Evolutionary conservation across 1,140 invertebrate species (phyloP), one percentile per base, ranked within the genome.

Genomic region (Hylaeus anthracinus): DNA sequence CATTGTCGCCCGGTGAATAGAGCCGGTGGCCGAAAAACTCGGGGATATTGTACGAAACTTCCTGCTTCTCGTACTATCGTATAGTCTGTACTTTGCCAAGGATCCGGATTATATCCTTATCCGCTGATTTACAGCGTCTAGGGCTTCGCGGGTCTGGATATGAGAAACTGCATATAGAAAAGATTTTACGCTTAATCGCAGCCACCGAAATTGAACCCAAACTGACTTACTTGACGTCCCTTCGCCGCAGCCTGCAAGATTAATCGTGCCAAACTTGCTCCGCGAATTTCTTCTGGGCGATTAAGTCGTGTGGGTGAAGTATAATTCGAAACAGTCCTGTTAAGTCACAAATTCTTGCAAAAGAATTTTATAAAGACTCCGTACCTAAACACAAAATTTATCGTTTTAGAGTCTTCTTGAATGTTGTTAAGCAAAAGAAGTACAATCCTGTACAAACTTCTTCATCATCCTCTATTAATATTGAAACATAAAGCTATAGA

Each of bases 111-210:
- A 86, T 65, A 53, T 69, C 77, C 72, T 86, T 82, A 86, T 86
- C 84, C 84, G 55, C 58, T 86, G 85, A 86, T 83, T 86, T 83
- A 86, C 72, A 83, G 55, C 80, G 72, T 76, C 77, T 69, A 76
- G 61, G 55, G 55, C 74, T 69, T 58, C 45, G 39, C 56, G 43
- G 45, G 8, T 43, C 48, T 71, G 61, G 65, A 71, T 72, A 86
- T 83, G 75, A 86, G 80, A 86, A 85, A 82, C 85, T 86, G 84
- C 80, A 76, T 72, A 79, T 85, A 82, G 84, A 75, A 82, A 82
- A 86, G 72, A 83, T 64, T 76, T 79, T 61, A 60, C 61, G 75
- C 63, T 86, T 86, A 86, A 82, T 86, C 75, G 75, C 48, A 53
- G 60, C 53, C 37, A 61, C 55, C 43, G 79, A 71, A 86, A 86